A percentile compares a stretch with the other conserved stretches of the same genome.
These are phyloP conservation scores for Platichthys stellatus DNA, from an alignment of 2,113 vertebrate species.

Conservation along the genomic window DNA sequence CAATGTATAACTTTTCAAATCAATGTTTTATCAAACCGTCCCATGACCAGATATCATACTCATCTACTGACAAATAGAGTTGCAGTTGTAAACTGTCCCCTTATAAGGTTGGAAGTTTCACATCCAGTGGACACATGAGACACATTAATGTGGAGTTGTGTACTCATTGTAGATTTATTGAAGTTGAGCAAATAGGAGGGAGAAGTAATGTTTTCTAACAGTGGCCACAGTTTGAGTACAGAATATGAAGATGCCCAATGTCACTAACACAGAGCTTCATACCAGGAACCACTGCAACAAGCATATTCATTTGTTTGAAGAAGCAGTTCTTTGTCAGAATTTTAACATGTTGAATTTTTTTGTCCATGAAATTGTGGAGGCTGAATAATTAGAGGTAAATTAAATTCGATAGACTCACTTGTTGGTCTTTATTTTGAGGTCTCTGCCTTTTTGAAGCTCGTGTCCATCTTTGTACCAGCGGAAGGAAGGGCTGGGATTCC, in stretches of 20 bases:
- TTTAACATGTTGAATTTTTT: neutral
- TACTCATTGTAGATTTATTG: no score
- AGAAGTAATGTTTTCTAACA: neutral
- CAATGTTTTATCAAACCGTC: no score
- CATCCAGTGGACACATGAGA: no score
- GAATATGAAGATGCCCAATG: no score
- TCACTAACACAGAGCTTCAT: no score
- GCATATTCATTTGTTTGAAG: neutral
- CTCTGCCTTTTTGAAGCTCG: slow-evolving; percentile 93
- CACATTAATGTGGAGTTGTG: no score
- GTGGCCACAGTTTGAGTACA: no score
- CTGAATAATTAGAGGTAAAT: neutral
- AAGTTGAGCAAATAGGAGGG: neutral
- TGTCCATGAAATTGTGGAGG: neutral
- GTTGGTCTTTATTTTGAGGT: slow-evolving; percentile 96
- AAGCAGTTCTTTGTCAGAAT: neutral
- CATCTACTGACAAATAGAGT: no score
- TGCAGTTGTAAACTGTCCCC: no score
- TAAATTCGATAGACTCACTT: slow-evolving; percentile 85
- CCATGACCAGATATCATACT: no score
- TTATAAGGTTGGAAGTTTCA: no score
- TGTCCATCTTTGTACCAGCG: slow-evolving; percentile 97
- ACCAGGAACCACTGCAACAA: neutral
- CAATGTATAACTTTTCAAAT: no score
- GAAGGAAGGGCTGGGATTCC: slow-evolving; percentile 93